phyloP scores from a whole-genome alignment of 2,797 vertebrate genomes.

The Threskiornis aethiopicus region DNA sequence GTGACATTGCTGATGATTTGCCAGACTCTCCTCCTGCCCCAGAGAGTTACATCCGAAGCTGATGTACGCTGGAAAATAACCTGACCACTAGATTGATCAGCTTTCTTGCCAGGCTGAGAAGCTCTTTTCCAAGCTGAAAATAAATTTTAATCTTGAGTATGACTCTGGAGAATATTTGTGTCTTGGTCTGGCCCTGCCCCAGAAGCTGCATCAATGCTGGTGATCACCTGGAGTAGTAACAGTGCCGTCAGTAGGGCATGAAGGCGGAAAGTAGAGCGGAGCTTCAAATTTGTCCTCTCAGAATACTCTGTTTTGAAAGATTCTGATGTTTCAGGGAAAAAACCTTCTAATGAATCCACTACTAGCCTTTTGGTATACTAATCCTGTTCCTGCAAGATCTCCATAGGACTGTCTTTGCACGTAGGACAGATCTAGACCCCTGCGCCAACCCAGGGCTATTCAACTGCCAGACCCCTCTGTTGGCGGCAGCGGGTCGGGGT shows the following conservation, averaged over 20 bases:
- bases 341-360: too few species aligned
- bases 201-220: neutral
- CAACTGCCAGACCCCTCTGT: neutral
- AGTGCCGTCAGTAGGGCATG: neutral
- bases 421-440: too few species aligned
- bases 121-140: neutral
- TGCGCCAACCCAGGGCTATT: neutral
- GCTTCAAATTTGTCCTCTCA: neutral
- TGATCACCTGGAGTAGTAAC: neutral
- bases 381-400: neutral
- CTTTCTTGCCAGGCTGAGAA: neutral
- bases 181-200: neutral
- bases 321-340: neutral
- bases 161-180: neutral
- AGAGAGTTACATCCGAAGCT: accelerated
- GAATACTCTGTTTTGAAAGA: neutral
- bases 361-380: too few species aligned
- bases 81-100: too few species aligned
- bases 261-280: neutral
- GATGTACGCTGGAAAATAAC: neutral
- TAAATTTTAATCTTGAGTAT: neutral
- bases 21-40: neutral
- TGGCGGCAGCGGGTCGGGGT: neutral
- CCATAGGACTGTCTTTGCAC: neutral
- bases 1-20: neutral